A percentile compares a stretch with the other conserved stretches of the same genome.
These are phyloP conservation scores for Ornithorhynchus anatinus DNA, from an alignment of 2,113 vertebrate species.

Conservation along the genomic window DNA sequence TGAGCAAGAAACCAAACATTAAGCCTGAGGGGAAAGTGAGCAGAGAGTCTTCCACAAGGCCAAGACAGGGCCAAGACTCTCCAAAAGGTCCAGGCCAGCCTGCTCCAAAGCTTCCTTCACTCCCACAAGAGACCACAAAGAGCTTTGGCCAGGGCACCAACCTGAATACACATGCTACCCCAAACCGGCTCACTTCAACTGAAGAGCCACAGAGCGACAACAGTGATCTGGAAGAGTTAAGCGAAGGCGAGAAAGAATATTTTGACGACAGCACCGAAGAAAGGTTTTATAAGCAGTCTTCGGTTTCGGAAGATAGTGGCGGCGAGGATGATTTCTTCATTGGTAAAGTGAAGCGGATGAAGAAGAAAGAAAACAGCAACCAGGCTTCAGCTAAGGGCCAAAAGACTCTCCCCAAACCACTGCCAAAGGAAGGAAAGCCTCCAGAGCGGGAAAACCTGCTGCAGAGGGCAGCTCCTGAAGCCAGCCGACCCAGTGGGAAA, in stretches of 20 bases:
- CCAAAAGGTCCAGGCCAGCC: neutral
- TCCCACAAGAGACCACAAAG: constrained; percentile 22
- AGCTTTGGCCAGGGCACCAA: neutral
- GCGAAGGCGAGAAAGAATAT: constrained; percentile 75
- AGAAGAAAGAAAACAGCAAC: constrained; percentile 71
- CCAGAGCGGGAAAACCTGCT: neutral
- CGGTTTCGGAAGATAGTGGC: constrained; percentile 82
- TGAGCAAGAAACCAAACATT: constrained; percentile 6
- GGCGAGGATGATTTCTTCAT: constrained; percentile 88
- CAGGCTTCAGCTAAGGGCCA: constrained; percentile 34
- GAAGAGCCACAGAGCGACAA: constrained; percentile 12
- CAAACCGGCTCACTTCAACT: neutral
- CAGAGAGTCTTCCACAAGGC: constrained; percentile 15
- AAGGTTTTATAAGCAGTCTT: constrained; percentile 89
- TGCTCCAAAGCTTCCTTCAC: neutral
- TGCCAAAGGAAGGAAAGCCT: constrained; percentile 8
- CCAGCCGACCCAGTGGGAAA: constrained; percentile 42
- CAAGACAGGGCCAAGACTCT: neutral
- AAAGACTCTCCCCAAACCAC: neutral
- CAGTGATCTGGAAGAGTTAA: constrained; percentile 68
- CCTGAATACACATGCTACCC: constrained; percentile 19
- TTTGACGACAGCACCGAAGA: constrained; percentile 97
- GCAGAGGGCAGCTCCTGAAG: neutral
- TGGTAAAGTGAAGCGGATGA: constrained; percentile 86
- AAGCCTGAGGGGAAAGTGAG: neutral